phyloP scores from a whole-genome alignment of 2,888 invertebrate species.

The Torymus texanus region DNA sequence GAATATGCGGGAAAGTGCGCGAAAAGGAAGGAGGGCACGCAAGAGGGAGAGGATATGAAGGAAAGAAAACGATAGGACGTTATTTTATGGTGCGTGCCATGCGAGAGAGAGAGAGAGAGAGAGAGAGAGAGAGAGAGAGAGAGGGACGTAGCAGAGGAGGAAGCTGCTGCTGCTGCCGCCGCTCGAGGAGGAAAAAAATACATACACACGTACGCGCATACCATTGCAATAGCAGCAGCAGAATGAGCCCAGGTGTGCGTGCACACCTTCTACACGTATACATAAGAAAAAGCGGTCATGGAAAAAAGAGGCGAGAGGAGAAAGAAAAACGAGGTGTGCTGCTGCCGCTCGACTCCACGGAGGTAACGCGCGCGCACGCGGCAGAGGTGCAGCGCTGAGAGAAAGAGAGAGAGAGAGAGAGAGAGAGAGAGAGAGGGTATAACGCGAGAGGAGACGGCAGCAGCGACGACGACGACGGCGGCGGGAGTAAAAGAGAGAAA shows the following conservation, averaged over 20 bases:
- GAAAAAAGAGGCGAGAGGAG: constrained; percentile 52
- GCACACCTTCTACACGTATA: constrained; percentile 5
- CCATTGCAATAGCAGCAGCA: constrained; percentile 1
- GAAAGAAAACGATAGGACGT: constrained; percentile 8
- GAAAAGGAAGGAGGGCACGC: background rate
- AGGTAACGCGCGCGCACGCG: constrained; percentile 37
- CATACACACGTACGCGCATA: background rate
- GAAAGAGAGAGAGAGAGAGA: constrained; percentile 33
- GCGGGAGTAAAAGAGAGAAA: constrained; percentile 47
- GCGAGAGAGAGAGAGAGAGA: constrained; percentile 34
- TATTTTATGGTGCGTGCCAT: constrained; percentile 49
- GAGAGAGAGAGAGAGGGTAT: constrained; percentile 48
- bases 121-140: constrained; percentile 41
- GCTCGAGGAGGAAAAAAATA: constrained; percentile 18
- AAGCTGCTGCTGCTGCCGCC: constrained; percentile 15
- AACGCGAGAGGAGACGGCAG: background rate
- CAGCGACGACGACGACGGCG: constrained; percentile 25
- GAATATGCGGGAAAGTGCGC: constrained; percentile 20
- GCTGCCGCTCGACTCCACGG: constrained; percentile 21
- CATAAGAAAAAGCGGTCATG: constrained; percentile 55
- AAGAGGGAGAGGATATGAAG: constrained; percentile 3
- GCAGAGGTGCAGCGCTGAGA: constrained; percentile 29
- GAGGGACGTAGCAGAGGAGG: constrained; percentile 32
- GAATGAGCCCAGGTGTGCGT: background rate
- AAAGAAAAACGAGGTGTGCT: constrained; percentile 55